Percentiles rank a stretch among this genome's conserved stretches.
These are phyloP conservation scores for Latrodectus geometricus DNA, from an alignment of 1,140 invertebrate genomes.

Conservation along the genomic window DNA sequence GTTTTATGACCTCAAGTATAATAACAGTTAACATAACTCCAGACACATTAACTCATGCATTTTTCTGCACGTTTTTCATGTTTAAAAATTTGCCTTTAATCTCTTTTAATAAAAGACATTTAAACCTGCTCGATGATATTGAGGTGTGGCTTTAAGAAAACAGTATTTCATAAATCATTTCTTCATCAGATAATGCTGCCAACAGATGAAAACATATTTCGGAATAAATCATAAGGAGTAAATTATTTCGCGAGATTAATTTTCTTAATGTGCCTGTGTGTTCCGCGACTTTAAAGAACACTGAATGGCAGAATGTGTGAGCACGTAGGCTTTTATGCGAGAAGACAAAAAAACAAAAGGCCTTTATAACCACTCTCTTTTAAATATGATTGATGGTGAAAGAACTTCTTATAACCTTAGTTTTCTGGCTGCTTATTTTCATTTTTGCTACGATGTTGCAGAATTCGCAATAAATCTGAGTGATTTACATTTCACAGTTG, in stretches of 20 bases:
- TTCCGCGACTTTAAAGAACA: not conserved
- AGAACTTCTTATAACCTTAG: not conserved
- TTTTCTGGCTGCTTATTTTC: slow-evolving; percentile 15
- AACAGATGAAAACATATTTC: not conserved
- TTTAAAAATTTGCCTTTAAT: not conserved
- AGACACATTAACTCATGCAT: not conserved
- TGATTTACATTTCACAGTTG: not conserved
- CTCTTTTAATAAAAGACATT: not conserved
- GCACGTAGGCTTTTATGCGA: not conserved
- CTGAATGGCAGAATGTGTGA: not conserved
- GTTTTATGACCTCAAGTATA: not conserved
- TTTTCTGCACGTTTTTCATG: not conserved
- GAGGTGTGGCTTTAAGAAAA: not conserved
- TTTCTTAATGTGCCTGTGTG: not conserved
- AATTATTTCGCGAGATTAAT: not conserved
- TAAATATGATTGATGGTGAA: not conserved
- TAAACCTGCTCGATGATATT: not conserved
- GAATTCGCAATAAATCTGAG: not conserved
- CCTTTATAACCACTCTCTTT: not conserved
- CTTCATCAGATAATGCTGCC: not conserved
- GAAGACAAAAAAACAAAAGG: slow-evolving; percentile 2
- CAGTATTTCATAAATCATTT: not conserved
- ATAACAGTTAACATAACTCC: not conserved
- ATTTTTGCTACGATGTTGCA: not conserved
- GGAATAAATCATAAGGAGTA: not conserved